Conservation (phyloP, 2,113 vertebrate species). For the Anguilla rostrata region DNA sequence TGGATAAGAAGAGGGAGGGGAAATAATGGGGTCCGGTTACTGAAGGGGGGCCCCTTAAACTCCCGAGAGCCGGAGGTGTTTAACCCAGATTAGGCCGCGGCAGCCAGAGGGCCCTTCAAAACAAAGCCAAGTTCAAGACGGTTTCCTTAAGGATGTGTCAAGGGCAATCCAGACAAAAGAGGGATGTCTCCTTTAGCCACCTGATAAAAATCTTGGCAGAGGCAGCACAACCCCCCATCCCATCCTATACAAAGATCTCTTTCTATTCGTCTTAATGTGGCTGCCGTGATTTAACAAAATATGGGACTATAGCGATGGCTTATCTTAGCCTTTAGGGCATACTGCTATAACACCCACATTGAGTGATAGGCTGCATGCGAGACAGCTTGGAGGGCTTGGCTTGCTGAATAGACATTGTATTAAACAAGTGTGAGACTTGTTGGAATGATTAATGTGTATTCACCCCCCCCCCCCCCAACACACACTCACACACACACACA, state of each 20-base stretch:
- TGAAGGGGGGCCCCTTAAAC: slow-evolving; percentile 66
- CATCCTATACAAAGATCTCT: slow-evolving; percentile 67
- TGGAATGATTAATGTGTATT: slow-evolving; percentile 78
- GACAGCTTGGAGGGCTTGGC: slow-evolving; percentile 68
- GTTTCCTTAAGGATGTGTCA: slow-evolving; percentile 79
- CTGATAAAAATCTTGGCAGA: slow-evolving; percentile 81
- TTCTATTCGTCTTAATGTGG: slow-evolving; percentile 75
- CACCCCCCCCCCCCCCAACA: slow-evolving; percentile 50
- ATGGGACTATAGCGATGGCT: slow-evolving; percentile 76
- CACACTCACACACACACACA: not conserved
- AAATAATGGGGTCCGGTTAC: slow-evolving; percentile 16
- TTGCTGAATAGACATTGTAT: slow-evolving; percentile 48
- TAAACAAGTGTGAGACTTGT: slow-evolving; percentile 67
- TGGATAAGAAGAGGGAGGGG: slow-evolving; percentile 9
- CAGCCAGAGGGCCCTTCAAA: slow-evolving; percentile 75
- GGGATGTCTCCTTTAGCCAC: slow-evolving; percentile 80
- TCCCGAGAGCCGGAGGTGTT: slow-evolving; percentile 70
- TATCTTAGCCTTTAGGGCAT: slow-evolving; percentile 80
- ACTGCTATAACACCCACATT: slow-evolving; percentile 59
- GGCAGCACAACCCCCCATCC: slow-evolving; percentile 68
- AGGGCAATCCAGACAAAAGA: slow-evolving; percentile 86
- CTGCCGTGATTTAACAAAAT: slow-evolving; percentile 69
- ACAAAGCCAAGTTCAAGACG: slow-evolving; percentile 79
- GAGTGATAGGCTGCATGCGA: slow-evolving; percentile 70
- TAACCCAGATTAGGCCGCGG: slow-evolving; percentile 77